Evolutionary conservation across 2,113 vertebrate genomes (phyloP).

Genomic region (Microcebus lehilahytsara): DNA sequence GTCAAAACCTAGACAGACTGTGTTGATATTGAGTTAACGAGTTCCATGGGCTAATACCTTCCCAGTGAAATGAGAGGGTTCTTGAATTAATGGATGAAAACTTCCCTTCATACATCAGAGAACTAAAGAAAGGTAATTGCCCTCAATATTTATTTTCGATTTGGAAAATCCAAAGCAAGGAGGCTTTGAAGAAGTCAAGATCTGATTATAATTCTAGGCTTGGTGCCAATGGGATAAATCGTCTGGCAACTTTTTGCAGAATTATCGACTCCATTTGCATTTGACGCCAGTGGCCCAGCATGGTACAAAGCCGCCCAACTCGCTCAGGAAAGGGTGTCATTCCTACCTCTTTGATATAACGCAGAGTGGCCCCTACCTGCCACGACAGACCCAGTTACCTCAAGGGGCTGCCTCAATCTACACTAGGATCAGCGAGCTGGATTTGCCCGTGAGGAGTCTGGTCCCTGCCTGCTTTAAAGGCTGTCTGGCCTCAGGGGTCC

Average conservation of each 20-base stretch:
- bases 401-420: neutral
- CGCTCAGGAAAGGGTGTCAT: fast-evolving
- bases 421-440: neutral
- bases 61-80: neutral
- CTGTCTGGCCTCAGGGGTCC: neutral
- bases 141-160: slow-evolving; percentile 61
- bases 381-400: neutral
- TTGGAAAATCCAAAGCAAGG: slow-evolving; percentile 59
- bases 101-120: slow-evolving; percentile 63
- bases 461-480: neutral
- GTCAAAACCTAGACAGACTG: neutral
- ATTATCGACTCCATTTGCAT: slow-evolving; percentile 42
- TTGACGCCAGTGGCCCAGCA: slow-evolving; percentile 28
- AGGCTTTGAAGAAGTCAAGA: slow-evolving; percentile 75
- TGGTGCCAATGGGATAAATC: slow-evolving; percentile 53
- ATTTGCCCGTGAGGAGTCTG: neutral
- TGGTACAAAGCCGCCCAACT: neutral
- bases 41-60: slow-evolving; percentile 36
- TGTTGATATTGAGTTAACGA: slow-evolving; percentile 9
- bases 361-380: neutral
- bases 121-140: slow-evolving; percentile 43
- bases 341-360: neutral
- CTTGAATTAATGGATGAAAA: slow-evolving; percentile 56
- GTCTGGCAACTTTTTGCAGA: slow-evolving; percentile 53
- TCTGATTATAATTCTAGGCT: slow-evolving; percentile 70